Percentiles rank a stretch among this genome's conserved stretches.
phyloP scores from a whole-genome alignment of 2,888 invertebrate genomes.

The Deilephila porcellus region DNA sequence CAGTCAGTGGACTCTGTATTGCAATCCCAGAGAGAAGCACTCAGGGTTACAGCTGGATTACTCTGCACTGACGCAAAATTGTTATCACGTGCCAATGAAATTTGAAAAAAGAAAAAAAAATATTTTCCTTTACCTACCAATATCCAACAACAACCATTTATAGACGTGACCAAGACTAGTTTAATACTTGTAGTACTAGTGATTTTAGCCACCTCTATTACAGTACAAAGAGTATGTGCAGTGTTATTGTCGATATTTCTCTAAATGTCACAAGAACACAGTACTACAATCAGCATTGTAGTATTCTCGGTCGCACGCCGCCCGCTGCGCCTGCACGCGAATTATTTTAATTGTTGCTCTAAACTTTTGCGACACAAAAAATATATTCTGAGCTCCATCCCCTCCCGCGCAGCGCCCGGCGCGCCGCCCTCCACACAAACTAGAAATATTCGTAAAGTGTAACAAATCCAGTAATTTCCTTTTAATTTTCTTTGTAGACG shows the following conservation, averaged over 20 bases:
- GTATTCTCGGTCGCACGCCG: background rate
- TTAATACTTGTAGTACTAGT: no score
- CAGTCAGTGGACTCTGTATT: no score
- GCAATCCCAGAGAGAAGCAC: no score
- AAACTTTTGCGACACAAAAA: slow-evolving; percentile 1
- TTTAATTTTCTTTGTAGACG: slow-evolving; percentile 9
- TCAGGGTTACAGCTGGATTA: no score
- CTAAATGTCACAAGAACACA: background rate
- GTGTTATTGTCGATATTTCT: background rate
- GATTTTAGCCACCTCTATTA: no score
- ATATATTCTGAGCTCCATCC: background rate
- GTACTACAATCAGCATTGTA: background rate
- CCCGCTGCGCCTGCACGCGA: background rate
- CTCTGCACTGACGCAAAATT: no score
- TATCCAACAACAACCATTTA: no score
- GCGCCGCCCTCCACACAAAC: background rate
- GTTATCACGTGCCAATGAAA: no score
- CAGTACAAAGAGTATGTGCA: background rate
- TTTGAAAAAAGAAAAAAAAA: no score
- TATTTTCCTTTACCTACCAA: no score
- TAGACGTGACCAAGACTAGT: no score
- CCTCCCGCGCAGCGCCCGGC: background rate
- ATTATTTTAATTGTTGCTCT: slow-evolving; percentile 9
- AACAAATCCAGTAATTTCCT: slow-evolving; percentile 14
- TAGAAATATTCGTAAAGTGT: slow-evolving; percentile 2